Evolutionary conservation across 35 echinoderm and acorn worm species (phyloP).

Genomic region (Heliocidaris tuberculata): DNA sequence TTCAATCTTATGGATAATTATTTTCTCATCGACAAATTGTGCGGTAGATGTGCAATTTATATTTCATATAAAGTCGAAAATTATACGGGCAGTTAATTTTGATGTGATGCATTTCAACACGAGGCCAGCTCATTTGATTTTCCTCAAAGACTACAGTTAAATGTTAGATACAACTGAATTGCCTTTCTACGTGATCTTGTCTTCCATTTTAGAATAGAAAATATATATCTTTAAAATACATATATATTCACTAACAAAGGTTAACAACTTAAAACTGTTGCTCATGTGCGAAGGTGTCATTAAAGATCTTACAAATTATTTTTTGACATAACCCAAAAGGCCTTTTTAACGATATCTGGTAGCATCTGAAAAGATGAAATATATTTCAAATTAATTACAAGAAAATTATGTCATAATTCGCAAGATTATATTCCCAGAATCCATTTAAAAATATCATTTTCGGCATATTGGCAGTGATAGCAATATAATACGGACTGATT

Average conservation of each 20-base stretch:
- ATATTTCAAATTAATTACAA: background rate
- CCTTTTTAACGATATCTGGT: background rate
- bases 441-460: background rate
- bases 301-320: background rate
- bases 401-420: too few relatives aligned
- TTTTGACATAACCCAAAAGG: background rate
- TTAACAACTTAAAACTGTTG: background rate
- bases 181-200: background rate
- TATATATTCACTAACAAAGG: too few relatives aligned
- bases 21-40: background rate
- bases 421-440: too few relatives aligned
- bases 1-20: background rate
- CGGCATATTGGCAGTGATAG: background rate
- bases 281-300: background rate
- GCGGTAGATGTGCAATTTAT: background rate
- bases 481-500: background rate
- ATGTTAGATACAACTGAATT: background rate
- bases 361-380: background rate
- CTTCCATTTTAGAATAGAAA: too few relatives aligned
- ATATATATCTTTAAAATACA: too few relatives aligned
- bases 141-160: background rate
- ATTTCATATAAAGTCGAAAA: background rate
- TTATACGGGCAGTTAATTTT: constrained; percentile 10
- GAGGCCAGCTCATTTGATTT: constrained; percentile 6
- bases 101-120: background rate